Conservation (phyloP, 2,113 vertebrate species). For the Halcyon senegalensis region DNA sequence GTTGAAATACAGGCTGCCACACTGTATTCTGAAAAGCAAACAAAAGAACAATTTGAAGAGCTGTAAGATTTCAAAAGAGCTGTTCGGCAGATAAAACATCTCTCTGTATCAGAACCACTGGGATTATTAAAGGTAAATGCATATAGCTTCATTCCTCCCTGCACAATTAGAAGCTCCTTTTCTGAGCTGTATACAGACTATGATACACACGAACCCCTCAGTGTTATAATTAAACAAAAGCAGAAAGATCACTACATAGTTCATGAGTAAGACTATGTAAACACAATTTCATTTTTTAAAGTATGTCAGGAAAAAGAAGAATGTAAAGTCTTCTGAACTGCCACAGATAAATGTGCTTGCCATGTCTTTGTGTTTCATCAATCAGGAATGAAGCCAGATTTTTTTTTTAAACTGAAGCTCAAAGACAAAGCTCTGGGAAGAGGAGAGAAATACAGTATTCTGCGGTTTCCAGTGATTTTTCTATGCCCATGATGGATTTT, state of each 20-base stretch:
- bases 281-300: background rate
- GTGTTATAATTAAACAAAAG: background rate
- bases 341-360: background rate
- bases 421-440: background rate
- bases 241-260: background rate
- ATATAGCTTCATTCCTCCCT: background rate
- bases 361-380: background rate
- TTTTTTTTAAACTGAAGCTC: background rate
- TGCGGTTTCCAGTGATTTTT: background rate
- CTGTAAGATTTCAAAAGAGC: background rate
- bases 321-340: background rate
- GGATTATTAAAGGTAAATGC: constrained; percentile 11
- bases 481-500: background rate
- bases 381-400: background rate
- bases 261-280: background rate
- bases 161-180: background rate
- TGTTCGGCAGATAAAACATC: background rate
- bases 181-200: background rate
- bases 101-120: background rate
- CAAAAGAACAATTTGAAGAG: constrained; percentile 4
- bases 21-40: constrained; percentile 9
- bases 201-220: background rate
- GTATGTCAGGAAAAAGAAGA: background rate
- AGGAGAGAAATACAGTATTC: background rate
- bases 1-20: background rate